phyloP scores from a whole-genome alignment of 1,140 invertebrate species.

The Cherax quadricarinatus region DNA sequence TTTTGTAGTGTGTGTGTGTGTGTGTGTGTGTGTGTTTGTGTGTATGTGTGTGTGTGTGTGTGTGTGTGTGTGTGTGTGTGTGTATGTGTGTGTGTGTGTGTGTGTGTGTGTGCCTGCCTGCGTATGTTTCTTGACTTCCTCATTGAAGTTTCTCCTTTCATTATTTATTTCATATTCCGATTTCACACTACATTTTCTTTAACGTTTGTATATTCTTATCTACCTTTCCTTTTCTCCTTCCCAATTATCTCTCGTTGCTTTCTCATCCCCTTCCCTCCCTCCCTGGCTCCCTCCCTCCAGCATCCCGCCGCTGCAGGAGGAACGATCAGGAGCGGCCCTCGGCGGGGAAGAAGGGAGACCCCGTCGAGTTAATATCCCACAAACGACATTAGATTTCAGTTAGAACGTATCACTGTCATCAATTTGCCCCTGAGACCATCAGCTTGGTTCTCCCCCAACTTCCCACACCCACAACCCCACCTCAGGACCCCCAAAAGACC shows the following conservation, averaged over 20 bases:
- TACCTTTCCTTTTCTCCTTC: not conserved
- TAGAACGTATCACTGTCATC: slow-evolving; percentile 68
- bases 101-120: too few species aligned
- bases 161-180: too few species aligned
- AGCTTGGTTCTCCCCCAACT: not conserved
- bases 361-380: slow-evolving; percentile 57
- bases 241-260: not conserved
- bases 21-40: too few species aligned
- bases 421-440: slow-evolving; percentile 44
- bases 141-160: too few species aligned
- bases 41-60: too few species aligned
- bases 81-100: too few species aligned
- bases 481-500: not conserved
- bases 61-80: too few species aligned
- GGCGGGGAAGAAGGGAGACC: slow-evolving; percentile 12
- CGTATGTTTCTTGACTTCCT: too few species aligned
- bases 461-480: not conserved
- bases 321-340: not conserved
- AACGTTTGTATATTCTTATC: not conserved
- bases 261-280: slow-evolving; percentile 1
- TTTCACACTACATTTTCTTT: too few species aligned
- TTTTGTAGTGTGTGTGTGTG: too few species aligned
- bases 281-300: not conserved
- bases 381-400: slow-evolving; percentile 70
- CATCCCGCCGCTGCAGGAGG: not conserved